A percentile compares a stretch with the other conserved stretches of the same genome.
Evolutionary conservation across 1,140 invertebrate genomes (phyloP).

Genomic region (Drosophila ohnishii): DNA sequence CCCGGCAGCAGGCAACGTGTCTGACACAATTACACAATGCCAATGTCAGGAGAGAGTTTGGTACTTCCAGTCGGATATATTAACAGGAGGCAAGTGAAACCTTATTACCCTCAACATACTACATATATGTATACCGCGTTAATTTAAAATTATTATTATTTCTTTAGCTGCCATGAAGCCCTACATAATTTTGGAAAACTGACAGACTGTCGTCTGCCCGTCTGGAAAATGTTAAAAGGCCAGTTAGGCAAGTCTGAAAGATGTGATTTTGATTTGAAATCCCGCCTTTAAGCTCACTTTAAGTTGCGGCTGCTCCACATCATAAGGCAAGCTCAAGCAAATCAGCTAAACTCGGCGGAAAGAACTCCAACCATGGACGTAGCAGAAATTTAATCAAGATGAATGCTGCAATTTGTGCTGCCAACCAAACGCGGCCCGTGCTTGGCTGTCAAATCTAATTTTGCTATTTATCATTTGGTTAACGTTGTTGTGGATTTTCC

Average conservation of each 20-base stretch:
- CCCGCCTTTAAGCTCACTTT: slow-evolving; percentile 15
- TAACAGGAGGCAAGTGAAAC: neutral
- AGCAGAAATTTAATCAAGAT: slow-evolving; percentile 75
- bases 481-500: slow-evolving; percentile 54
- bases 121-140: neutral
- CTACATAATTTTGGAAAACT: neutral
- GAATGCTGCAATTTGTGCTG: slow-evolving; percentile 77
- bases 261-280: slow-evolving; percentile 25
- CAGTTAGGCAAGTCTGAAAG: neutral
- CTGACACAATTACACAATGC: slow-evolving; percentile 6
- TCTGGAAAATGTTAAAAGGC: neutral
- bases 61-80: neutral
- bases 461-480: slow-evolving; percentile 80
- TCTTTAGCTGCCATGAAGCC: neutral
- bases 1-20: neutral
- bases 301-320: slow-evolving; percentile 14
- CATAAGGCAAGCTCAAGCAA: slow-evolving; percentile 45
- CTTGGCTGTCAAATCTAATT: slow-evolving; percentile 77
- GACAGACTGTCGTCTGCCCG: neutral
- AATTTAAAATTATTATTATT: neutral
- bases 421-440: slow-evolving; percentile 51
- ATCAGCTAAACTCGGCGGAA: slow-evolving; percentile 21
- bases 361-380: slow-evolving; percentile 24
- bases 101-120: neutral
- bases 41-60: neutral